Evolutionary conservation across 2,113 vertebrate genomes (phyloP), one percentile per base, ranked within the genome.

Genomic region (Microtus oregoni): DNA sequence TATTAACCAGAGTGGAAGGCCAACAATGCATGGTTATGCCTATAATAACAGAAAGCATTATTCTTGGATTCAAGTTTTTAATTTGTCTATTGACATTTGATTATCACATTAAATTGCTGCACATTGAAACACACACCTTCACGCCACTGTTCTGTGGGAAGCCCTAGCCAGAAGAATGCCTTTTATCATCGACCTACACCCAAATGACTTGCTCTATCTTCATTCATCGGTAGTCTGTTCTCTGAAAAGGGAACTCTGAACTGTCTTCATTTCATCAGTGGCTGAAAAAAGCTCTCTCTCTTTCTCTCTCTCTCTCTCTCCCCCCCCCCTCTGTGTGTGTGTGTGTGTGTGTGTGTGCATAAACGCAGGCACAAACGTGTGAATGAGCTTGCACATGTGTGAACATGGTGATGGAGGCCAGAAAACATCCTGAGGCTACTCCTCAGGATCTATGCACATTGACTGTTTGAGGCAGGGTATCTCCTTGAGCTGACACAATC

Each of bases 1-100:
- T 8, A 38, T 9, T 55, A 38, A 28, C 9, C 11, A 47, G 26
- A 70, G 7, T 7, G 11, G 58, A 79, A 68, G 5, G 30, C 19
- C 30, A 7, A 65, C 58, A 67, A 28, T 50, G 38, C 3, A 58
- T 35, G 41, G 52, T 70, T 32, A 90, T 58, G 58, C 13, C 35
- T 70, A 28, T 41, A 77, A 32, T 38, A 32, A 55, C 24, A 75
- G 28, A 35, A 55, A 75, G 19, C n/a, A 72, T 20, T 86, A 7
- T 82, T 13, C 6, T 41, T 55, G 14, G 19, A 17, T 72, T 30
- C 83, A 52, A 72, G 61, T 3, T 67, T 19, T 7, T 86, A 72
- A 61, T 92, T 86, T 55, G 32, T 82, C 44, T 73, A 0, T 92
- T 58, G 73, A 97, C 52, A 38, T 85, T 76, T 94, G 55, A 79